A percentile compares a stretch with the other conserved stretches of the same genome.
Conservation (phyloP, 2,797 vertebrate genomes). For the Diplodus puntazzo region DNA sequence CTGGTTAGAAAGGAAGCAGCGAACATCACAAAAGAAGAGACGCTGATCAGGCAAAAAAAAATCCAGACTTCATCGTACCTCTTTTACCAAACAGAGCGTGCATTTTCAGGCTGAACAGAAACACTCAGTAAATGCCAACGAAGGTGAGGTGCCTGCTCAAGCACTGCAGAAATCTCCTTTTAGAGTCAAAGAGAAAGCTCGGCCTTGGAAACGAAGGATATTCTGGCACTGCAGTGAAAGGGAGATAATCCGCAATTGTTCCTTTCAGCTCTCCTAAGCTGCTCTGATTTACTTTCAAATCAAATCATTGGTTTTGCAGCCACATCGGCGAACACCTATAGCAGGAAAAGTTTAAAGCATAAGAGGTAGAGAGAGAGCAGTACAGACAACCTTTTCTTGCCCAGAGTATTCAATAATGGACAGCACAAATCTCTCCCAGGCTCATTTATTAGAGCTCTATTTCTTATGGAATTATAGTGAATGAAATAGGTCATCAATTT, state of each 20-base stretch:
- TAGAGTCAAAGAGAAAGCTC: slow-evolving; percentile 45
- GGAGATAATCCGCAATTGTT: slow-evolving; percentile 71
- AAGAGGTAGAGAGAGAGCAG: background rate
- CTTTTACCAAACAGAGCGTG: slow-evolving; percentile 11
- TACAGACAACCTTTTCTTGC: slow-evolving; percentile 10
- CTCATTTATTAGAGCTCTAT: slow-evolving; percentile 51
- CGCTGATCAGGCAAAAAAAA: background rate
- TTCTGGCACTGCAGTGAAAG: slow-evolving; percentile 49
- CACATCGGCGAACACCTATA: slow-evolving; percentile 26
- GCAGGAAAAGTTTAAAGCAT: slow-evolving; percentile 5
- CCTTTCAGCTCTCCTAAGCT: slow-evolving; percentile 56
- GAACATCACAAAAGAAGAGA: background rate
- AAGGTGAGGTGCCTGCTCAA: slow-evolving; percentile 28
- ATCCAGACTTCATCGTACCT: background rate
- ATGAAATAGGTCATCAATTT: slow-evolving; percentile 61
- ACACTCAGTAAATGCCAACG: slow-evolving; percentile 40
- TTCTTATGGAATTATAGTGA: slow-evolving; percentile 43
- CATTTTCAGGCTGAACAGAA: slow-evolving; percentile 41
- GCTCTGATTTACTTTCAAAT: slow-evolving; percentile 63
- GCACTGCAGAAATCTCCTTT: slow-evolving; percentile 33
- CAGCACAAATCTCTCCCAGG: slow-evolving; percentile 38
- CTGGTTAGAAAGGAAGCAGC: slow-evolving; percentile 1
- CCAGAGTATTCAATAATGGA: slow-evolving; percentile 27
- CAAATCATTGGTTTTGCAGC: slow-evolving; percentile 41
- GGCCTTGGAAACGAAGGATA: slow-evolving; percentile 48